Percentiles rank a stretch among this genome's conserved stretches.
Evolutionary conservation across 2,797 vertebrate species (phyloP).

Genomic region (Philypnodon macrostomus): DNA sequence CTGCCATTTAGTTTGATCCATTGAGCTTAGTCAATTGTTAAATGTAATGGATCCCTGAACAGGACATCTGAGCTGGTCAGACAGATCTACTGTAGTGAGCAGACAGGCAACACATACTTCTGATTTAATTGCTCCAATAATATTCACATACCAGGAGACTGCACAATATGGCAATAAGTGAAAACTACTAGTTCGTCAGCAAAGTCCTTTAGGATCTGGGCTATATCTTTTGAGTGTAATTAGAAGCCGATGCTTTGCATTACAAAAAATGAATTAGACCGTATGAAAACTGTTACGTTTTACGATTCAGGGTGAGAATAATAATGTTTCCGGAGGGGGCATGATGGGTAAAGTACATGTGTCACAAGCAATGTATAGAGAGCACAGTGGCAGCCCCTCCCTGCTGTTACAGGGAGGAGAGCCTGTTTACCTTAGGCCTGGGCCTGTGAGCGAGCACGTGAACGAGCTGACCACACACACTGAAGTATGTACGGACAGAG

Average conservation of each 20-base stretch:
- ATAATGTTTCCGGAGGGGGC: constrained; percentile 27
- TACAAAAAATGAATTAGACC: background rate
- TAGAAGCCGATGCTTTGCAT: background rate
- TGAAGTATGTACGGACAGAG: constrained; percentile 72
- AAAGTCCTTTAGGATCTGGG: too few relatives aligned
- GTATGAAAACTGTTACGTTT: background rate
- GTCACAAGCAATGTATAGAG: constrained; percentile 72
- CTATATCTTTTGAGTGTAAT: background rate
- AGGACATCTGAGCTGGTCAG: background rate
- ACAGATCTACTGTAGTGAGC: background rate
- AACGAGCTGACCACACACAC: constrained; percentile 71
- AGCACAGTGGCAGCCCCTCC: constrained; percentile 68
- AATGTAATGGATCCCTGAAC: background rate
- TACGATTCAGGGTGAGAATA: constrained; percentile 42
- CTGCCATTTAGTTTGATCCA: background rate
- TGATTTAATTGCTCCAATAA: background rate
- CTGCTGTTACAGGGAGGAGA: constrained; percentile 61
- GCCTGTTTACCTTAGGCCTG: constrained; percentile 81
- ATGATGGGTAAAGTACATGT: constrained; percentile 56
- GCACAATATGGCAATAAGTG: too few relatives aligned
- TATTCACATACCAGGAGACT: background rate
- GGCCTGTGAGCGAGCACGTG: constrained; percentile 70
- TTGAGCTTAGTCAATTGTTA: background rate
- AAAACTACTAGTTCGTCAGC: too few relatives aligned
- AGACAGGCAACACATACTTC: background rate